Conservation (phyloP, 2,888 invertebrate species). For the Spisula subtruncata region DNA sequence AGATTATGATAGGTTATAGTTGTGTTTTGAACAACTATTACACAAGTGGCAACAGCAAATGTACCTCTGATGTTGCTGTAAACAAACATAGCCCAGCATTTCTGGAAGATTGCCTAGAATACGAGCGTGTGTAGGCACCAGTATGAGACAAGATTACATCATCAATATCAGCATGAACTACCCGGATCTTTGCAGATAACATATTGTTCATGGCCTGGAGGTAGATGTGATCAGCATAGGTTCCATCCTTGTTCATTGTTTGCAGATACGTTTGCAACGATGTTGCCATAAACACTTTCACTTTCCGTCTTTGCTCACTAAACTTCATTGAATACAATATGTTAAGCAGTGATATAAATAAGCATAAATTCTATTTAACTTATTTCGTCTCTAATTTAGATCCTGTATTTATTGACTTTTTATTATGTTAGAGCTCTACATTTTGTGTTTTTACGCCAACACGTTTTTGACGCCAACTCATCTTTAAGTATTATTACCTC, state of each 20-base stretch:
- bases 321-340: too few relatives aligned
- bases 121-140: neutral
- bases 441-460: too few relatives aligned
- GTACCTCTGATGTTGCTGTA: neutral
- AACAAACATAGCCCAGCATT: neutral
- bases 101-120: conserved; percentile 15
- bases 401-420: too few relatives aligned
- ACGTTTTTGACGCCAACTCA: too few relatives aligned
- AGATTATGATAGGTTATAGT: too few relatives aligned
- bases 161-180: neutral
- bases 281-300: neutral
- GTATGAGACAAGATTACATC: neutral
- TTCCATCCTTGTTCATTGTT: neutral
- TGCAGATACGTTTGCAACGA: neutral
- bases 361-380: too few relatives aligned
- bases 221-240: conserved; percentile 13
- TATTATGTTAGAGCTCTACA: too few relatives aligned
- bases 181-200: neutral
- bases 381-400: too few relatives aligned
- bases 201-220: neutral
- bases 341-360: too few relatives aligned
- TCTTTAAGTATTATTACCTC: too few relatives aligned
- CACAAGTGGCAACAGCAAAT: neutral
- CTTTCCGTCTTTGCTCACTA: too few relatives aligned
- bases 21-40: too few relatives aligned